A percentile compares a stretch with the other conserved stretches of the same genome.
Evolutionary conservation across 2,113 vertebrate species (phyloP).

Genomic region (Ciconia boyciana): DNA sequence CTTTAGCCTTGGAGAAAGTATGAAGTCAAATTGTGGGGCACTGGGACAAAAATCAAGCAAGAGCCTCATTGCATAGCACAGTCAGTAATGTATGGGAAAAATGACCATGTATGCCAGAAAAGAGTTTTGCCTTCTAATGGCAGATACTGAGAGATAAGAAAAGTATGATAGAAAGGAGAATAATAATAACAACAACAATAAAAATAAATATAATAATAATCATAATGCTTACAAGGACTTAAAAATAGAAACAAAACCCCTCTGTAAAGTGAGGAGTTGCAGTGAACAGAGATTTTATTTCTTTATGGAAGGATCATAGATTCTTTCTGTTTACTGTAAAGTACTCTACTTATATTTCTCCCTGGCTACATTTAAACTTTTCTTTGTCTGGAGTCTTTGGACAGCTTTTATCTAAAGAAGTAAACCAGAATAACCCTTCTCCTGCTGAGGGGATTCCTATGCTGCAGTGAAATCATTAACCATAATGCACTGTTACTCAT

Average conservation of each 20-base stretch:
- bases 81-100: neutral
- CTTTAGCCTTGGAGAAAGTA: neutral
- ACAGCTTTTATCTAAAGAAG: slow-evolving; percentile 10
- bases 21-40: neutral
- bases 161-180: neutral
- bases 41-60: neutral
- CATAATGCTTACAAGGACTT: neutral
- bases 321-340: neutral
- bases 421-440: neutral
- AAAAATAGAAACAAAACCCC: neutral
- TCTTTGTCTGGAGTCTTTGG: neutral
- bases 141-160: neutral
- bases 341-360: neutral
- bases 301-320: neutral
- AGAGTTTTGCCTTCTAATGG: neutral
- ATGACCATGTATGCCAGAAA: neutral
- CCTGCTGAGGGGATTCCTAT: neutral
- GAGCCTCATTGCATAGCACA: neutral
- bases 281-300: neutral
- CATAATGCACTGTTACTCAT: neutral
- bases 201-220: neutral
- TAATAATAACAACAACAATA: neutral
- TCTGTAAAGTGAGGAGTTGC: neutral
- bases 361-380: slow-evolving; percentile 3
- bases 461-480: slow-evolving; percentile 26